These are phyloP conservation scores for Tetrax tetrax DNA, from an alignment of 2,113 vertebrate species.

Conservation along the genomic window DNA sequence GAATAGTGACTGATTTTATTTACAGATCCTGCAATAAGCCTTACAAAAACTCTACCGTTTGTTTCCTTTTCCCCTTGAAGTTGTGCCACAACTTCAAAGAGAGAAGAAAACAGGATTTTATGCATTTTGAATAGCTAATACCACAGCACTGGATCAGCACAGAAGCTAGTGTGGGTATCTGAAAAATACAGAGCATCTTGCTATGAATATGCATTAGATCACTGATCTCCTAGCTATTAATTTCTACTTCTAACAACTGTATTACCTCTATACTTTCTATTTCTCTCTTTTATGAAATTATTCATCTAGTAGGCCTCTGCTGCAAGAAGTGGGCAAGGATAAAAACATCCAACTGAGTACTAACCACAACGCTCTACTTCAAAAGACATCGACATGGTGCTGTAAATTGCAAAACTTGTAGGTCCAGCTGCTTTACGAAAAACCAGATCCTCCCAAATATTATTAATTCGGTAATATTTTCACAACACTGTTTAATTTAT, in stretches of 20 bases:
- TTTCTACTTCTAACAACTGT: not conserved
- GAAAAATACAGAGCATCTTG: not conserved
- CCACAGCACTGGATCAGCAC: not conserved
- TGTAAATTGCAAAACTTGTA: not conserved
- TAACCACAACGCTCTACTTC: not conserved
- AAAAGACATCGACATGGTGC: not conserved
- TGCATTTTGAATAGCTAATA: not conserved
- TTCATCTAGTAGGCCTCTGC: not conserved
- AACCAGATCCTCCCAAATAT: not conserved
- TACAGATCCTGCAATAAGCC: not conserved
- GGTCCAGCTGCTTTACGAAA: not conserved
- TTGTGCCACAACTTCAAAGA: slow-evolving; percentile 13
- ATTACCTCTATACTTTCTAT: not conserved
- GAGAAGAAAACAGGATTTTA: slow-evolving; percentile 20
- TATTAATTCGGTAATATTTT: slow-evolving; percentile 29
- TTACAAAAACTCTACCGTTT: not conserved
- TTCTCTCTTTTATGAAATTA: not conserved
- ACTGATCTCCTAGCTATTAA: not conserved
- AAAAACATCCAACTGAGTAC: not conserved
- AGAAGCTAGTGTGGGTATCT: not conserved
- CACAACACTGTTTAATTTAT: slow-evolving; percentile 11
- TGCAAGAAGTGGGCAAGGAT: not conserved
- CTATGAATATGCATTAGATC: not conserved
- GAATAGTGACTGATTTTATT: not conserved
- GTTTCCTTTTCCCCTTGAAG: not conserved